Conservation (phyloP, 2,888 invertebrate species). For the Hetaerina titia region DNA sequence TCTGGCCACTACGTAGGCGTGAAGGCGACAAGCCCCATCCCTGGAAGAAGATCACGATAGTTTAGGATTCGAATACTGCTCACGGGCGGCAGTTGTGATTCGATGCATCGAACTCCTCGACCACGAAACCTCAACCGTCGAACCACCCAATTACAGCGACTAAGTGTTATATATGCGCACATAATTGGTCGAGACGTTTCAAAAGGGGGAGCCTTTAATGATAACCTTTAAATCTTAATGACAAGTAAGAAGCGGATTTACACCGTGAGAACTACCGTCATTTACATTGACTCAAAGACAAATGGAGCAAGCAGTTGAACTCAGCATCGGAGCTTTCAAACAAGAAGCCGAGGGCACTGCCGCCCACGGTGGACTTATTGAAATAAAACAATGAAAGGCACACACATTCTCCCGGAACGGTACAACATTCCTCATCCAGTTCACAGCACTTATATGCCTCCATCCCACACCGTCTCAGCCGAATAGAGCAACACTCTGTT, state of each 20-base stretch:
- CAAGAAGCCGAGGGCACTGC: neutral
- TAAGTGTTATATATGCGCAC: neutral
- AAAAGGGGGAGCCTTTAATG: neutral
- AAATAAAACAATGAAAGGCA: neutral
- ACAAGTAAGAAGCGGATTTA: neutral
- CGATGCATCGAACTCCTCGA: neutral
- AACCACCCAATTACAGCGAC: neutral
- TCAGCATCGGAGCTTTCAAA: neutral
- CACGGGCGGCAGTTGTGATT: neutral
- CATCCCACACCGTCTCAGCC: neutral
- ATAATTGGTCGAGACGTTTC: neutral
- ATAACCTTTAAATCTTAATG: neutral
- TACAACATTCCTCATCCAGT: neutral
- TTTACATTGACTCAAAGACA: neutral
- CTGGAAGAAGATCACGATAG: neutral
- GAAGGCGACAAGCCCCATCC: too few species aligned
- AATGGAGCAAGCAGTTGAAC: neutral
- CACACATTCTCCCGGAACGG: neutral
- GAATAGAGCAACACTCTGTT: conserved; percentile 9
- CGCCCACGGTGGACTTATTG: neutral
- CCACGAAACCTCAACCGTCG: neutral
- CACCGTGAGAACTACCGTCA: neutral
- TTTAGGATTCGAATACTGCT: neutral
- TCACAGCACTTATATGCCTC: neutral
- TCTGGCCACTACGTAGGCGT: too few species aligned